A percentile compares a stretch with the other conserved stretches of the same genome.
Conservation (phyloP, 2,888 invertebrate species). For the Tachina fera region DNA sequence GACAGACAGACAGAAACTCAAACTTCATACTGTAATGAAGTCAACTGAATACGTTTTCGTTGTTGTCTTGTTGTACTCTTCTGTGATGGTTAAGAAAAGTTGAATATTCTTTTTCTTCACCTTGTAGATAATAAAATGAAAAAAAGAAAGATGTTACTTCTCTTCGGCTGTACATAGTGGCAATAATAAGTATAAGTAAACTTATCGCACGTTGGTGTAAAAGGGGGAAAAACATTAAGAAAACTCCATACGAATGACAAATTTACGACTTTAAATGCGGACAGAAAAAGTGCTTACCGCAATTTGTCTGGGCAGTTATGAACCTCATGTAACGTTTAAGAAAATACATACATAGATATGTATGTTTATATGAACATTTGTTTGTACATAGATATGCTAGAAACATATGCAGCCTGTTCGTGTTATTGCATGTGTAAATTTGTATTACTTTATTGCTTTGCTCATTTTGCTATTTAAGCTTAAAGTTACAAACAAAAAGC, state of each 20-base stretch:
- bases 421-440: not conserved
- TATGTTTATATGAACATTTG: conserved; percentile 10
- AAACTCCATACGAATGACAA: conserved; percentile 66
- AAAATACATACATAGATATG: not conserved
- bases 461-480: not conserved
- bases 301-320: conserved; percentile 72
- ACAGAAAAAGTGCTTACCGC: conserved; percentile 70
- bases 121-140: not conserved
- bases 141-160: conserved; percentile 15
- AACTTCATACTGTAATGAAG: not conserved
- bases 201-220: conserved; percentile 30
- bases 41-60: conserved; percentile 29
- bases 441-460: not conserved
- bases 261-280: conserved; percentile 76
- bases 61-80: not conserved
- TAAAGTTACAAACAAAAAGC: too few relatives aligned
- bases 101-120: not conserved
- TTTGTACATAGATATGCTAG: conserved; percentile 6
- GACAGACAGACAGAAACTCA: not conserved
- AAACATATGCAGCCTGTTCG: not conserved
- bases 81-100: conserved; percentile 5
- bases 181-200: not conserved
- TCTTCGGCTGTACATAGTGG: conserved; percentile 33
- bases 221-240: conserved; percentile 2
- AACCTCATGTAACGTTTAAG: conserved; percentile 7